phyloP scores from a whole-genome alignment of 2,113 vertebrate genomes.

The Irena cyanogastra region DNA sequence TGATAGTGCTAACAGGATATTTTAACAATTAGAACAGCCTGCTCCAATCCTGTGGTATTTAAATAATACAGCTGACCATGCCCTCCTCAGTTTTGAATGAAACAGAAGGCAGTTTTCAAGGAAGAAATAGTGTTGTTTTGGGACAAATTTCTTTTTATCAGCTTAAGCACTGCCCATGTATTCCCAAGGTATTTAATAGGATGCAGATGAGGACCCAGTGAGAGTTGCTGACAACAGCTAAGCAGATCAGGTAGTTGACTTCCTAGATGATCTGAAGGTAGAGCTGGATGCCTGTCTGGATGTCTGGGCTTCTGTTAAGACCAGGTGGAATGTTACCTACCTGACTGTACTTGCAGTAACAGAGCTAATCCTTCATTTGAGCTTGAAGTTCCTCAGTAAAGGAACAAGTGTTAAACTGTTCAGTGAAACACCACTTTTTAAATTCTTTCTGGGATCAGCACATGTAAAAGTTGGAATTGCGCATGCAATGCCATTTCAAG shows the following conservation, averaged over 20 bases:
- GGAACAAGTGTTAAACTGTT: neutral
- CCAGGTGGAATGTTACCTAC: neutral
- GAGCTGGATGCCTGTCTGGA: neutral
- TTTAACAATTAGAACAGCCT: neutral
- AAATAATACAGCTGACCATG: neutral
- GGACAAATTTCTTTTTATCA: rapidly evolving
- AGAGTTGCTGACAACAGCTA: neutral
- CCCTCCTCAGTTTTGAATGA: neutral
- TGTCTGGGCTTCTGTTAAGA: neutral
- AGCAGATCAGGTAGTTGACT: neutral
- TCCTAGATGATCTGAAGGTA: neutral
- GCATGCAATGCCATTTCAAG: neutral
- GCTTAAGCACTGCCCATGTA: neutral
- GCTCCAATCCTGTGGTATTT: neutral
- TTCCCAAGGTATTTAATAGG: neutral
- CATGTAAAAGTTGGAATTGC: neutral
- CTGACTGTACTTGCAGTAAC: neutral
- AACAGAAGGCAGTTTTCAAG: neutral
- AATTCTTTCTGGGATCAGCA: neutral
- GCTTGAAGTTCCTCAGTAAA: neutral
- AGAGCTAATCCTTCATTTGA: neutral
- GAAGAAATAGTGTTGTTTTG: neutral
- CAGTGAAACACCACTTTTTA: neutral
- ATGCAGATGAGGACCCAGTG: slow-evolving; percentile 1
- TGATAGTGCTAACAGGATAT: too few relatives aligned